Evolutionary conservation across 2,797 vertebrate genomes (phyloP), one percentile per base, ranked within the genome.

Genomic region (Pogonophryne albipinna): DNA sequence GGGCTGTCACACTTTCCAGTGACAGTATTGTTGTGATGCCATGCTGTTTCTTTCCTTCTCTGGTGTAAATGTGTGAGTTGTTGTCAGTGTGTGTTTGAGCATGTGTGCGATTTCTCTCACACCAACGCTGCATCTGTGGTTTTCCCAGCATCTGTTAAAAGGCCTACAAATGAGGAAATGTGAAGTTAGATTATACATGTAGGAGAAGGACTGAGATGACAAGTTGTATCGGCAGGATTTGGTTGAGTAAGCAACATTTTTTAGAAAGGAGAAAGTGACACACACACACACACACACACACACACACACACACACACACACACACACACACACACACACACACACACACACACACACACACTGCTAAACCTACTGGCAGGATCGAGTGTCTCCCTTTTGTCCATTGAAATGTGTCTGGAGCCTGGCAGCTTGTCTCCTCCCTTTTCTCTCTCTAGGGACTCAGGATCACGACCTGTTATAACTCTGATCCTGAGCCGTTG

Each of bases 391-490:
- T 38, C 53, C n/a, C 53, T 64, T 63, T 57, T 67, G 50, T 77
- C 69, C 74, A 50, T 59, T 75, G 79, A 77, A 84, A 80, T 72
- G 69, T 76, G 81, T 76, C 71, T 74, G 62, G 64, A 63, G 67
- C 16, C 74, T 57, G 66, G 75, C 58, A 38, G 63, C 66, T 62
- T 61, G 47, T 53, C 41, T 15, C 6, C 27, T 66, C 23, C 5
- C 34, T 38, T 9, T 38, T 38, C 34, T 38, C 34, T 38, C 34
- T 38, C 8, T 73, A 52, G 68, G 66, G 60, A 68, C 63, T 45
- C 55, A n/a, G 50, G 62, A 74, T 60, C 66, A 78, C n/a, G 69
- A 58, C 60, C 67, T 79, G 66, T 89, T 85, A 82, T 70, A 88
- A 90, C 65, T 61, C 34, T 58, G 57, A 49, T 67, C 45, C 31